phyloP scores from a whole-genome alignment of 2,888 invertebrate species.

The Drosophila diplacantha region DNA sequence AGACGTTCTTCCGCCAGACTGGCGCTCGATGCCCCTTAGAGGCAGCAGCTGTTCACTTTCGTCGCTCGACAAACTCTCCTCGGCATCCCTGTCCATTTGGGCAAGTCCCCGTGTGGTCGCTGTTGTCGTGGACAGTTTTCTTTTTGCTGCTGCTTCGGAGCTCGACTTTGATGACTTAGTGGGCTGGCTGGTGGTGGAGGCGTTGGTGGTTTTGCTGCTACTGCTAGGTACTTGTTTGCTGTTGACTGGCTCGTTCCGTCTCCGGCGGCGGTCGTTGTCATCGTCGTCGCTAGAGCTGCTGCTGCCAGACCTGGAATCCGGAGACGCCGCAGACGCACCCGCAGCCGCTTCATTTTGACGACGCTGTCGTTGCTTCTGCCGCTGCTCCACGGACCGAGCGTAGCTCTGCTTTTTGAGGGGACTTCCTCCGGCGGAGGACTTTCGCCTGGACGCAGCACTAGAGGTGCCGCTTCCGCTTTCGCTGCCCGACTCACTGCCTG shows the following conservation, averaged over 20 bases:
- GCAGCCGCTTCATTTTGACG: constrained; percentile 54
- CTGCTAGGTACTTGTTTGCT: constrained; percentile 64
- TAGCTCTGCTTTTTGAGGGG: constrained; percentile 70
- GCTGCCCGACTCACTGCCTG: constrained; percentile 47
- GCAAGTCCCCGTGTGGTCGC: constrained; percentile 78
- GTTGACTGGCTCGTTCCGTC: constrained; percentile 39
- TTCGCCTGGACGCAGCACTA: constrained; percentile 39
- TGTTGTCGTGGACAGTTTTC: constrained; percentile 37
- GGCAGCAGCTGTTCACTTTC: constrained; percentile 89
- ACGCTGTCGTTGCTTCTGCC: constrained; percentile 67
- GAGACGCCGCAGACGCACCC: constrained; percentile 54
- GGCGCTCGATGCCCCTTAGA: constrained; percentile 75
- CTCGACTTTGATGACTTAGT: constrained; percentile 63
- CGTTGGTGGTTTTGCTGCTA: constrained; percentile 41
- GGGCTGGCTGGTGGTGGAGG: constrained; percentile 34
- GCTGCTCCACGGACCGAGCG: constrained; percentile 69
- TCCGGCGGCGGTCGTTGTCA: constrained; percentile 22
- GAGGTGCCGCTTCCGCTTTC: constrained; percentile 41
- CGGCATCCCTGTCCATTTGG: constrained; percentile 85
- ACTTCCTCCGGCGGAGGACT: constrained; percentile 30
- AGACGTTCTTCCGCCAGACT: background rate
- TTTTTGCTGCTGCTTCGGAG: constrained; percentile 29
- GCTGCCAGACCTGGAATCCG: constrained; percentile 46
- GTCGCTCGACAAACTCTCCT: constrained; percentile 85
- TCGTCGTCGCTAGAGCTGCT: constrained; percentile 55